Conservation (phyloP, 1,140 invertebrate genomes). For the Ceratosolen solmsi region DNA sequence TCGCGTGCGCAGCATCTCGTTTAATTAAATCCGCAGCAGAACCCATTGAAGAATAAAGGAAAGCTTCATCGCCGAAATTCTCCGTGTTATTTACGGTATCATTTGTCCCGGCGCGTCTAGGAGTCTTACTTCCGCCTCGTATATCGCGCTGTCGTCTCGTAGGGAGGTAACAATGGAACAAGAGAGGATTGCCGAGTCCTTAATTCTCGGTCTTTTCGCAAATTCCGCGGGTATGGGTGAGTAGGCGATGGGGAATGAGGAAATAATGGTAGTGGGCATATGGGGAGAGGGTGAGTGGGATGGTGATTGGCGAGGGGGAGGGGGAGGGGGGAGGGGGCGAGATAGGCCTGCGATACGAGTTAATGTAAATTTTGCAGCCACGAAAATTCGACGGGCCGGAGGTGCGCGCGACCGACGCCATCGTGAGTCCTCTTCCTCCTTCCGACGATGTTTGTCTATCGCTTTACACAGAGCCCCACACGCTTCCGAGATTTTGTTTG, state of each 20-base stretch:
- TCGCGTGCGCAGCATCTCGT: not conserved
- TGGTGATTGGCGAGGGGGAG: not conserved
- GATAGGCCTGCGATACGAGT: conserved; percentile 35
- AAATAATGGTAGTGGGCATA: not conserved
- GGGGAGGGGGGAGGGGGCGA: not conserved
- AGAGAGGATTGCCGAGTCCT: conserved; percentile 49
- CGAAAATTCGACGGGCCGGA: conserved; percentile 54
- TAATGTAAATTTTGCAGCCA: conserved; percentile 62
- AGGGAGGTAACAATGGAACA: conserved; percentile 28
- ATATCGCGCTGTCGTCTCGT: conserved; percentile 34
- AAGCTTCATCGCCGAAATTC: conserved; percentile 32
- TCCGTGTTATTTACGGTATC: conserved; percentile 55
- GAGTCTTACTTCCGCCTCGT: conserved; percentile 57
- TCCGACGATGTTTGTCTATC: conserved; percentile 64
- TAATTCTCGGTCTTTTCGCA: conserved; percentile 57
- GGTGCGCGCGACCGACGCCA: conserved; percentile 60
- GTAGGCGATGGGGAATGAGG: not conserved
- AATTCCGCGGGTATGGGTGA: not conserved
- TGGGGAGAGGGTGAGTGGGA: too few species aligned
- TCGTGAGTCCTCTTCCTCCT: conserved; percentile 54
- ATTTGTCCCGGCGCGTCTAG: conserved; percentile 57
- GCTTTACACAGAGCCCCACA: conserved; percentile 60
- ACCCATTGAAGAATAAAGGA: conserved; percentile 20
- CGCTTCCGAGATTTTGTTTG: conserved; percentile 66
- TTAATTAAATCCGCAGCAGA: conserved; percentile 12